phyloP scores from a whole-genome alignment of 2,797 vertebrate species.

The Sebastes cheni region DNA sequence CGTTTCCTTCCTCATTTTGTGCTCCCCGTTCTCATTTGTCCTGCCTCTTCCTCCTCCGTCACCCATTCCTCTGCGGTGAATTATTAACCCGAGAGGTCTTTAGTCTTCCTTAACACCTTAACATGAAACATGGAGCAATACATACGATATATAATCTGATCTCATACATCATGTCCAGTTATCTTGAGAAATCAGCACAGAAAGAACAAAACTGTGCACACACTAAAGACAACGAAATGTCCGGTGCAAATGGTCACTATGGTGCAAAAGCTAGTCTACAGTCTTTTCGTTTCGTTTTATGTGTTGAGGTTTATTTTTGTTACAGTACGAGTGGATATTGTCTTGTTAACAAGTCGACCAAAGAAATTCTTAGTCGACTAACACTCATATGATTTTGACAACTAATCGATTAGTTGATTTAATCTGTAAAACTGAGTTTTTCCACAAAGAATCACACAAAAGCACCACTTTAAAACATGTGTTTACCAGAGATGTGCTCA shows the following conservation, averaged over 20 bases:
- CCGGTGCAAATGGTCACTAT: not conserved
- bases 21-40: slow-evolving; percentile 39
- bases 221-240: not conserved
- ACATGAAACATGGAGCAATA: slow-evolving; percentile 27
- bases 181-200: not conserved
- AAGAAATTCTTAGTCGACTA: too few relatives aligned
- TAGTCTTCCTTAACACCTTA: slow-evolving; percentile 27
- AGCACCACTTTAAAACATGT: too few relatives aligned
- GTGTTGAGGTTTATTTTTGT: too few relatives aligned
- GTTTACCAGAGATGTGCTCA: too few relatives aligned
- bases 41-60: slow-evolving; percentile 21
- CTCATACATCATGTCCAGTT: slow-evolving; percentile 19
- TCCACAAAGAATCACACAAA: too few relatives aligned
- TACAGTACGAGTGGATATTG: too few relatives aligned
- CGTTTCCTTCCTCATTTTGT: slow-evolving; percentile 6
- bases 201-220: not conserved
- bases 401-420: too few relatives aligned
- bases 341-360: too few relatives aligned
- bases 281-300: not conserved
- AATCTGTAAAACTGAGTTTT: too few relatives aligned
- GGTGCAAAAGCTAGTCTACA: not conserved
- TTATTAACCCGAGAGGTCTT: slow-evolving; percentile 53
- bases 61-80: slow-evolving; percentile 24
- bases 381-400: too few relatives aligned
- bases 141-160: slow-evolving; percentile 33